These are phyloP conservation scores for Limonius californicus DNA, from an alignment of 1,140 invertebrate genomes.

Conservation along the genomic window DNA sequence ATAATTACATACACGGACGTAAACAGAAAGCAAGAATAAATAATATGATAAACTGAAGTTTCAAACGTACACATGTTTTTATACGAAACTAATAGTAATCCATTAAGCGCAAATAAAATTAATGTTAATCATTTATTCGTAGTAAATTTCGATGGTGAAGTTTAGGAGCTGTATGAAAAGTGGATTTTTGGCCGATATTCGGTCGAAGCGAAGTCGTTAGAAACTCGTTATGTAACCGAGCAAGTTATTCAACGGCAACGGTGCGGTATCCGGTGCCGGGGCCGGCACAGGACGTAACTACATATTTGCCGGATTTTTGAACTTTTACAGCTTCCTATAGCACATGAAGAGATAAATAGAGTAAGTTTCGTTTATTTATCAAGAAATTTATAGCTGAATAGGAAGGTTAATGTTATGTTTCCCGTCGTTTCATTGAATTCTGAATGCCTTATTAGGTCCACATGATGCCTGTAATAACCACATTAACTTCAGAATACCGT, in stretches of 20 bases:
- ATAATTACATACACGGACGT: neutral
- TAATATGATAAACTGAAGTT: neutral
- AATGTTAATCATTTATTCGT: neutral
- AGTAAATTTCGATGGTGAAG: neutral
- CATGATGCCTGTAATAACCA: no score
- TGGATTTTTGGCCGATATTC: neutral
- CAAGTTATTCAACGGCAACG: neutral
- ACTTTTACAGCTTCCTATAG: slow-evolving; percentile 1
- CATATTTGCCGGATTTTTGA: slow-evolving; percentile 1
- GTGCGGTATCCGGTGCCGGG: neutral
- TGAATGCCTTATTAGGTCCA: no score
- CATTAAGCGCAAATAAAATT: neutral
- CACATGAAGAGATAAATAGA: neutral
- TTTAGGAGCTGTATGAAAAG: neutral
- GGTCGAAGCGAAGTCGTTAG: neutral
- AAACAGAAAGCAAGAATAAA: neutral
- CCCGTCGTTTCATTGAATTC: no score
- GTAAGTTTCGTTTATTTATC: neutral
- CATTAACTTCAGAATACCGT: no score
- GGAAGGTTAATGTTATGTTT: no score
- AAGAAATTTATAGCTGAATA: neutral
- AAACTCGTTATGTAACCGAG: neutral
- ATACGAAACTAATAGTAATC: neutral
- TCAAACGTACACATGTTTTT: no score
- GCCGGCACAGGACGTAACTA: neutral